Base-by-base conservation (phyloP, 2,113 vertebrate species). In the Prietella phreatophila region DNA sequence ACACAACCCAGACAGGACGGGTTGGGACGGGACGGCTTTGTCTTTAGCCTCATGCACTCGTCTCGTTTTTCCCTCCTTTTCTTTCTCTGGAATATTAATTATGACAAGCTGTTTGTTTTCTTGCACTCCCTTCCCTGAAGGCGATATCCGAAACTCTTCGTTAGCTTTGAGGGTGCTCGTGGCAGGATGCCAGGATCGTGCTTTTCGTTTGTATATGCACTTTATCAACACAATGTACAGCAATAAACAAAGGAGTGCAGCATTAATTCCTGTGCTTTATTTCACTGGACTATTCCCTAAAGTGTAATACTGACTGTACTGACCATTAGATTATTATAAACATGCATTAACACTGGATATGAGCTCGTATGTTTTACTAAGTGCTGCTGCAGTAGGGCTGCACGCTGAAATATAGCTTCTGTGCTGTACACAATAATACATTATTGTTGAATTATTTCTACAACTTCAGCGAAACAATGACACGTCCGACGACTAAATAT, bases 41-140 rank as follows among this genome's bases (percentile, higher is more conserved):
- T 88, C 87, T 86, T 61, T 84, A 30, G n/a, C 22, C 50, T 25
- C 55, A 33, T 73, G 50, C 83, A 14, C 89, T 56, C 84, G 50
- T 78, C 75, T 88, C 81, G 30, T 84, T 36, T 88, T 88, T 86
- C 84, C 25, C 30, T 27, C 10, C 86, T 86, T 69, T 85, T 83
- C 84, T 69, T 60, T 69, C 25, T 83, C 33, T 63, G 10, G 10
- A 60, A 71, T 85, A 88, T 88, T 85, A 83, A 88, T 90, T 88
- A 88, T 84, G 82, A n/a, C 36, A 42, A 55, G 33, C 79, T 81
- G 85, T 60, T 83, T 81, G 79, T 81, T 81, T 81, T 76, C 76
- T 69, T 58, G 27, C 19, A 13, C 47, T 39, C 47, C 50, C 25
- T 36, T 58, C 53, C 84, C 89, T 81, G 13, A 56, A 61, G 84